phyloP scores from a whole-genome alignment of 2,113 vertebrate genomes.

The Ictalurus punctatus region DNA sequence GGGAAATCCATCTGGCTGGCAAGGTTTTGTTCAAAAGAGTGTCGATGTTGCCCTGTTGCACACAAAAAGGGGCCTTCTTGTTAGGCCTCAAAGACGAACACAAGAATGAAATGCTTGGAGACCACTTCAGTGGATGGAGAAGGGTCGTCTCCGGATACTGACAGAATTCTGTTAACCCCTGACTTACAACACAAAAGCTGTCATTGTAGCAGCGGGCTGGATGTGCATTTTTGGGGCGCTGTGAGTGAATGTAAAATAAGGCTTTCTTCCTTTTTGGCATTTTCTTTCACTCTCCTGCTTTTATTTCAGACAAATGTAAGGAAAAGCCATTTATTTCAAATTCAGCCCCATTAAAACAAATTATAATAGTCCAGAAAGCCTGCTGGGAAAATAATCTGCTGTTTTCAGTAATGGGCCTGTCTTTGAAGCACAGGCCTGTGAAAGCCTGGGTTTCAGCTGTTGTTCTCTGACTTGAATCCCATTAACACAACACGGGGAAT shows the following conservation, averaged over 20 bases:
- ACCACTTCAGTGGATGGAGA: slow-evolving; percentile 49
- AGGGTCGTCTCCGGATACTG: slow-evolving; percentile 47
- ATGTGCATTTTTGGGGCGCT: slow-evolving; percentile 45
- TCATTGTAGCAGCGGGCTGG: slow-evolving; percentile 45
- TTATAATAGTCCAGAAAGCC: slow-evolving; percentile 50
- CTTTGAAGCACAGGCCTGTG: slow-evolving; percentile 44
- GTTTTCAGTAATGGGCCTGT: slow-evolving; percentile 26
- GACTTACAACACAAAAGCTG: slow-evolving; percentile 49
- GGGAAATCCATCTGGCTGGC: slow-evolving; percentile 41
- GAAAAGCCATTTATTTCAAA: slow-evolving; percentile 45
- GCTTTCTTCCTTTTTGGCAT: slow-evolving; percentile 38
- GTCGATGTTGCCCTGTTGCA: slow-evolving; percentile 37
- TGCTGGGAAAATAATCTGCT: slow-evolving; percentile 47
- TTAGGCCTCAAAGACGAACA: slow-evolving; percentile 49
- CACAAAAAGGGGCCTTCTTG: slow-evolving; percentile 50
- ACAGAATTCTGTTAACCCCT: slow-evolving; percentile 60
- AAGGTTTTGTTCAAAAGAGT: slow-evolving; percentile 40
- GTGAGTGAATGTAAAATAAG: slow-evolving; percentile 49
- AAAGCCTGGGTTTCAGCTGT: slow-evolving; percentile 33
- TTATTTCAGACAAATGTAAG: slow-evolving; percentile 46
- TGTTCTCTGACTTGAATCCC: slow-evolving; percentile 32
- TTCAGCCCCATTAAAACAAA: slow-evolving; percentile 35
- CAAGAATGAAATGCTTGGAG: slow-evolving; percentile 46
- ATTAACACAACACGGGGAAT: slow-evolving; percentile 42
- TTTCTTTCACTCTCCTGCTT: slow-evolving; percentile 47